Base-by-base conservation (phyloP, 2,888 invertebrate genomes). In the Epistrophe grossulariae region DNA sequence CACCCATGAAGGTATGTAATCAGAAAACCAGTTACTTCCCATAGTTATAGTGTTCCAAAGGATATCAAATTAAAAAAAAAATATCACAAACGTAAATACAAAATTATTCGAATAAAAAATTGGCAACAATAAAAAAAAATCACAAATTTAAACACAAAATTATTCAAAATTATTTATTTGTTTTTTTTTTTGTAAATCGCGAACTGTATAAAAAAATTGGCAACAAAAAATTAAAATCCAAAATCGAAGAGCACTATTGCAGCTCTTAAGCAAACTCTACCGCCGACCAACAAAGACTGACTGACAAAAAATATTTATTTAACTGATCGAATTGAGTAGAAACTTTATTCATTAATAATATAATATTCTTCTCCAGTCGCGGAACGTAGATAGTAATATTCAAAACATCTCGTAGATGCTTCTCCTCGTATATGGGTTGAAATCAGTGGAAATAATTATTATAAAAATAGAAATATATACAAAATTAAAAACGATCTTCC, bases 1-100 rank as follows among this genome's bases (percentile, higher is more conserved):
- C 10, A 91, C 78, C 93, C 93, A 92, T 74, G 77, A 79, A 31
- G 92, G 92, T 15, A 92, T 85, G 82, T 92, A 92, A 55, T 88
- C 90, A 10, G 90, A 79, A 88, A 91, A 91, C 92, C 91, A 92
- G 80, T 89, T 88, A 74, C 79, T 79, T 52, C 78, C 78, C 85
- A 87, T 87, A n/a, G 50, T 70, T 45, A 4, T 55, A 35, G 6
- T 17, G 19, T 24, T n/a, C n/a, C 60, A 35, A 28, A 28, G 31
- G 15, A 28, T 71, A 24, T 24, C 3, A 24, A 60, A 35, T 40
- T 13, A 1, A 35, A 50, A 28, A 50, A 80, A 45, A 64, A 40
- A 73, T 82, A 70, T 70, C 82, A 81, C 77, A 80, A 43, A 84
- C 45, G 66, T 70, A 24, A 24, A 24, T 24, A 24, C 24, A 24